phyloP scores from a whole-genome alignment of 1,140 invertebrate species.

The Neodiprion pinetum region DNA sequence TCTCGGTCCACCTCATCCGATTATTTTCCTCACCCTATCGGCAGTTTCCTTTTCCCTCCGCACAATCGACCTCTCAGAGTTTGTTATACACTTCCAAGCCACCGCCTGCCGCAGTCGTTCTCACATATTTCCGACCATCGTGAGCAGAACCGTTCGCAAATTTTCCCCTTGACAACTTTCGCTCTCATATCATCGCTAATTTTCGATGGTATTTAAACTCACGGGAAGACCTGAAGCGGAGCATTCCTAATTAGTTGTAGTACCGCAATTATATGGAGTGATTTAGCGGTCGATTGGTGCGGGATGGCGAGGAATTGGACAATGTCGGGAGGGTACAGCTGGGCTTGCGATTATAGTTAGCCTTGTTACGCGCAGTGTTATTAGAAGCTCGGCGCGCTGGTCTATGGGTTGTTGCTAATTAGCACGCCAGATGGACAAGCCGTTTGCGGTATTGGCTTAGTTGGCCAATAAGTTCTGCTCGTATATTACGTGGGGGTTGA shows the following conservation, averaged over 20 bases:
- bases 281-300: background rate
- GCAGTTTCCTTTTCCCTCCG: background rate
- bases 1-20: conserved; percentile 36
- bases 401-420: conserved; percentile 37
- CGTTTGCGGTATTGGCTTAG: conserved; percentile 15
- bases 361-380: conserved; percentile 20
- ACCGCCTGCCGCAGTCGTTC: conserved; percentile 28
- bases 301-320: too few relatives aligned
- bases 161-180: conserved; percentile 13
- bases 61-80: conserved; percentile 8
- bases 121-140: background rate
- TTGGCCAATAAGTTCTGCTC: conserved; percentile 10
- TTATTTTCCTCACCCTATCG: conserved; percentile 34
- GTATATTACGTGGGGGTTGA: conserved; percentile 1
- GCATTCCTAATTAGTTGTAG: background rate
- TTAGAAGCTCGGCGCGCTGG: conserved; percentile 22
- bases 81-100: background rate
- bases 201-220: background rate
- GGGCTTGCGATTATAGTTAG: conserved; percentile 6
- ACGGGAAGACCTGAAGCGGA: background rate
- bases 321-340: background rate
- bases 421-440: conserved; percentile 31
- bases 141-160: conserved; percentile 20
- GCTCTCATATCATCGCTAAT: background rate
- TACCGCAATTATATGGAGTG: background rate